phyloP scores from a whole-genome alignment of 2,888 invertebrate genomes.

The Dicyrtoma fusca region DNA sequence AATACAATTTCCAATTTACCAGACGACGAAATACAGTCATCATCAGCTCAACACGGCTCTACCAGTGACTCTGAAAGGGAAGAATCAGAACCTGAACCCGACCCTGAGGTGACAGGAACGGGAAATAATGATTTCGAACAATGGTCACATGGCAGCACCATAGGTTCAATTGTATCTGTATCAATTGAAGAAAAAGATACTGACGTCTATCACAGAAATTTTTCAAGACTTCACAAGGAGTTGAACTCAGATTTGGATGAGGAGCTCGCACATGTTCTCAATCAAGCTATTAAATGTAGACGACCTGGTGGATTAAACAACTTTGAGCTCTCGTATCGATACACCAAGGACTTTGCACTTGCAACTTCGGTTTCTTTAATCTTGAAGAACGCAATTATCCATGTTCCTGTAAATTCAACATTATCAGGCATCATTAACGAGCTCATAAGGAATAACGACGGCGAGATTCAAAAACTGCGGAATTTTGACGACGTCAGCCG shows the following conservation, averaged over 20 bases:
- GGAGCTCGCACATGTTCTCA: background rate
- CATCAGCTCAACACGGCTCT: too few relatives aligned
- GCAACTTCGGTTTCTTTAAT: background rate
- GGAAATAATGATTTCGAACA: background rate
- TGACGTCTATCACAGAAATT: background rate
- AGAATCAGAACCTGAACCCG: too few relatives aligned
- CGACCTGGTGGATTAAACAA: too few relatives aligned
- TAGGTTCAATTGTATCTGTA: background rate
- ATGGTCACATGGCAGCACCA: background rate
- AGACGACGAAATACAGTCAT: background rate
- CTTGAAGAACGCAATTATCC: background rate
- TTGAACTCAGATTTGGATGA: too few relatives aligned
- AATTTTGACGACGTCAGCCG: background rate
- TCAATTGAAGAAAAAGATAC: background rate
- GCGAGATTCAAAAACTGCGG: background rate
- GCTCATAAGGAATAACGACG: background rate
- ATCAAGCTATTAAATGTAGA: background rate
- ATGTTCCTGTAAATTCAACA: background rate
- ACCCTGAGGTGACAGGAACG: background rate
- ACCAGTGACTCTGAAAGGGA: too few relatives aligned
- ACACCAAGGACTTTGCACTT: background rate
- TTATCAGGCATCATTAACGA: background rate
- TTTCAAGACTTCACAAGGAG: background rate
- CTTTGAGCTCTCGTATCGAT: too few relatives aligned
- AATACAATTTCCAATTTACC: background rate